These are phyloP conservation scores for Hiodon tergisus DNA, from an alignment of 2,113 vertebrate genomes.

Conservation along the genomic window DNA sequence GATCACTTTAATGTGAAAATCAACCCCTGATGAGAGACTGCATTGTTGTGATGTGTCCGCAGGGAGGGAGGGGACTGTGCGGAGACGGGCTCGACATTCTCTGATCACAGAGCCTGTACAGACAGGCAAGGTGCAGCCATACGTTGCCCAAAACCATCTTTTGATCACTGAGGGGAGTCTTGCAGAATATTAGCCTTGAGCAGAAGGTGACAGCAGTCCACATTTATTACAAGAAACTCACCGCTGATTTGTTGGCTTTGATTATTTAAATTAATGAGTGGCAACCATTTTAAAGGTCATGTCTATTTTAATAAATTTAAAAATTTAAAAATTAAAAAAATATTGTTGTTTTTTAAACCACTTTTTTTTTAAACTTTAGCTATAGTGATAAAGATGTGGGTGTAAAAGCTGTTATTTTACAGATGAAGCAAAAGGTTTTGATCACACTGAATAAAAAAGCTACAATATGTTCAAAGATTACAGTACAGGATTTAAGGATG, in stretches of 20 bases:
- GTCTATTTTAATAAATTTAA: too few relatives aligned
- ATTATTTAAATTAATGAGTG: background rate
- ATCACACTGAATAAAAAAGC: too few relatives aligned
- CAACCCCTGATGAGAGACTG: constrained; percentile 43
- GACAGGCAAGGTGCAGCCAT: constrained; percentile 37
- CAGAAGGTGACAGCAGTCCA: background rate
- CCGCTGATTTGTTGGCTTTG: background rate
- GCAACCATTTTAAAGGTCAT: too few relatives aligned
- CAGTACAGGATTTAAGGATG: too few relatives aligned
- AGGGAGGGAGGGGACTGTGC: constrained; percentile 37
- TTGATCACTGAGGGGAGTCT: constrained; percentile 39
- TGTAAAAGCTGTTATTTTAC: background rate
- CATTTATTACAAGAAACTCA: background rate
- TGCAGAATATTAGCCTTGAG: background rate
- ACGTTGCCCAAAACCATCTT: constrained; percentile 33
- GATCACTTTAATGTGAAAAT: constrained; percentile 36
- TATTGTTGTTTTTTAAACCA: too few relatives aligned
- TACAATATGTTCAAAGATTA: too few relatives aligned
- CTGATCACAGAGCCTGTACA: constrained; percentile 52
- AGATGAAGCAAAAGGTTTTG: background rate
- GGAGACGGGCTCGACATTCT: constrained; percentile 45
- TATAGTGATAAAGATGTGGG: background rate
- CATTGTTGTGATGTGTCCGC: constrained; percentile 51
- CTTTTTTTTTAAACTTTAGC: too few relatives aligned
- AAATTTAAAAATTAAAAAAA: too few relatives aligned